Evolutionary conservation across 30 jellyfish, hydroid and myxozoan species (phyloP).

Genomic region (Cassiopea andromeda): DNA sequence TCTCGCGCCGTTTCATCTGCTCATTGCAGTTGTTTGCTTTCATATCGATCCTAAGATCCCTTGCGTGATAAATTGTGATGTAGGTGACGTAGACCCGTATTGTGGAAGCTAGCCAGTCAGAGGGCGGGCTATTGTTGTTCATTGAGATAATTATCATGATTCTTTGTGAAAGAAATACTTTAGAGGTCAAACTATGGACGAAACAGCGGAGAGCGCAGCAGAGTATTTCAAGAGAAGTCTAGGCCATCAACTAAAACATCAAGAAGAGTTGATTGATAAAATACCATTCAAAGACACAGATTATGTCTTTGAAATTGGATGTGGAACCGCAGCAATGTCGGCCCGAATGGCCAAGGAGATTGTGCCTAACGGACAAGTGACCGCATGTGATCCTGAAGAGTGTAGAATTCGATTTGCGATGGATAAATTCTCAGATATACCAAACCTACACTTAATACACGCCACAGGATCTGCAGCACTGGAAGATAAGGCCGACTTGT

Average conservation of each 20-base stretch:
- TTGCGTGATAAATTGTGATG: too few relatives aligned
- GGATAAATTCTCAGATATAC: slow-evolving; percentile 3
- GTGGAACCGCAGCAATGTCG: slow-evolving; percentile 39
- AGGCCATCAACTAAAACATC: background rate
- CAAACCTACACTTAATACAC: background rate
- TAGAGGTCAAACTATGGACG: background rate
- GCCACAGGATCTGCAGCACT: slow-evolving; percentile 11
- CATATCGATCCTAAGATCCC: too few relatives aligned
- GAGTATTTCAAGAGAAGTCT: background rate
- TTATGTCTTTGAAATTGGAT: slow-evolving; percentile 26
- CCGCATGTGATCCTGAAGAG: slow-evolving; percentile 29
- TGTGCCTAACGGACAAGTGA: slow-evolving; percentile 9
- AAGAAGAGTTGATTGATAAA: background rate
- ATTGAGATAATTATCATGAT: too few relatives aligned
- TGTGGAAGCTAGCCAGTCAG: too few relatives aligned
- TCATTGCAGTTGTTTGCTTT: too few relatives aligned
- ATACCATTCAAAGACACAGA: background rate
- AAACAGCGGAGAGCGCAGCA: background rate
- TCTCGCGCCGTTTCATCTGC: too few relatives aligned
- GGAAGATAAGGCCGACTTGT: background rate
- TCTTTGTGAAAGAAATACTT: too few relatives aligned
- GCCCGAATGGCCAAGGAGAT: slow-evolving; percentile 34
- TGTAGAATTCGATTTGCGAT: slow-evolving; percentile 8
- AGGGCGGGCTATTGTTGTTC: too few relatives aligned
- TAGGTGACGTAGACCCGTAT: too few relatives aligned